A percentile compares a stretch with the other conserved stretches of the same genome.
Evolutionary conservation across 1,140 invertebrate genomes (phyloP).

Genomic region (Polyergus mexicanus): DNA sequence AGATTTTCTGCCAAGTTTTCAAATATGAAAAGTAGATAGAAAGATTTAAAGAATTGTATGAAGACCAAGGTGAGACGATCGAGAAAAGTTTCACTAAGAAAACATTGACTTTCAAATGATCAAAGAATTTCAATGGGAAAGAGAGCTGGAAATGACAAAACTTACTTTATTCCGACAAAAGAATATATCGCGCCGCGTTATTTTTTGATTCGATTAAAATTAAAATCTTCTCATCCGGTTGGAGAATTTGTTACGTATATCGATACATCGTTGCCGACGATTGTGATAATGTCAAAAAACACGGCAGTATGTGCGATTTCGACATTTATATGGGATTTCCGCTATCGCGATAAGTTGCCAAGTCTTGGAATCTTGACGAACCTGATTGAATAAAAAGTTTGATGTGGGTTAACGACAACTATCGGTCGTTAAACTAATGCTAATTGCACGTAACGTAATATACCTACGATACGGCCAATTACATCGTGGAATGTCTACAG

Average conservation of each 20-base stretch:
- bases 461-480: slow-evolving; percentile 33
- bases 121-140: background rate
- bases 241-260: slow-evolving; percentile 45
- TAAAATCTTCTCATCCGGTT: slow-evolving; percentile 14
- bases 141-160: background rate
- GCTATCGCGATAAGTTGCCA: background rate
- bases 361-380: background rate
- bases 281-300: slow-evolving; percentile 18
- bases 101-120: background rate
- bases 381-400: slow-evolving; percentile 43
- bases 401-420: slow-evolving; percentile 62
- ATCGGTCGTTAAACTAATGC: slow-evolving; percentile 52
- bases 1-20: background rate
- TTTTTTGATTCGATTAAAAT: slow-evolving; percentile 31
- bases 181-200: background rate
- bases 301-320: background rate
- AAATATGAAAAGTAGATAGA: background rate
- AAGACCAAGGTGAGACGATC: background rate
- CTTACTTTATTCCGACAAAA: slow-evolving; percentile 35
- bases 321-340: background rate
- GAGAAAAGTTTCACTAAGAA: background rate
- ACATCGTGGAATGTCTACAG: slow-evolving; percentile 26
- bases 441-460: slow-evolving; percentile 63
- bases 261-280: slow-evolving; percentile 26
- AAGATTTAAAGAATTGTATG: background rate